phyloP scores from a whole-genome alignment of 2,888 invertebrate genomes.

The Phorcus lineatus region DNA sequence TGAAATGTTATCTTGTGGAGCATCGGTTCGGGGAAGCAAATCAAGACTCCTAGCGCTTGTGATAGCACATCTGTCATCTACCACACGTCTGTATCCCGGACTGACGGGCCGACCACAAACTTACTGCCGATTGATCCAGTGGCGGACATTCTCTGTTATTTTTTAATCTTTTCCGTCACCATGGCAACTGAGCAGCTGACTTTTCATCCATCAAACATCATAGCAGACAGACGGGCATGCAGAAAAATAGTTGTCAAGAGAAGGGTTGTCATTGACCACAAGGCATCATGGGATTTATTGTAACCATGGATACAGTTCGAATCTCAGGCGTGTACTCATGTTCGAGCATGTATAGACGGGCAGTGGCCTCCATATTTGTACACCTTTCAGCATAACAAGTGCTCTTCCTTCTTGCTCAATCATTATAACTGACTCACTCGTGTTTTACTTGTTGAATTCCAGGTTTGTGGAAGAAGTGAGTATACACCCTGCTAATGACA shows the following conservation, averaged over 20 bases:
- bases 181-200: slow-evolving; percentile 14
- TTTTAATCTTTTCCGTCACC: not conserved
- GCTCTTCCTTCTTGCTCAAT: slow-evolving; percentile 3
- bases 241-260: not conserved
- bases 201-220: slow-evolving; percentile 11
- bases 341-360: not conserved
- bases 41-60: slow-evolving; percentile 54
- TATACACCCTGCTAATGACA: too few relatives aligned
- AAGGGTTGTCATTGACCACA: not conserved
- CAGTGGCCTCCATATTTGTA: not conserved
- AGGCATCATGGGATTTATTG: not conserved
- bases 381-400: not conserved
- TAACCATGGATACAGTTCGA: not conserved
- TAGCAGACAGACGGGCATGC: not conserved
- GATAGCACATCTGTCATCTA: not conserved
- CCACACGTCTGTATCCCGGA: not conserved
- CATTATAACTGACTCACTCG: too few relatives aligned
- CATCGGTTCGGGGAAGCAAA: slow-evolving; percentile 61
- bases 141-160: slow-evolving; percentile 5
- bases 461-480: too few relatives aligned
- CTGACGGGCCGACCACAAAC: not conserved
- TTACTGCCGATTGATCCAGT: not conserved
- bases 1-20: slow-evolving; percentile 64
- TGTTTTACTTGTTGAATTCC: too few relatives aligned
- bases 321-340: not conserved